A percentile compares a stretch with the other conserved stretches of the same genome.
Conservation (phyloP, 2,113 vertebrate species). For the Archilochus colubris region DNA sequence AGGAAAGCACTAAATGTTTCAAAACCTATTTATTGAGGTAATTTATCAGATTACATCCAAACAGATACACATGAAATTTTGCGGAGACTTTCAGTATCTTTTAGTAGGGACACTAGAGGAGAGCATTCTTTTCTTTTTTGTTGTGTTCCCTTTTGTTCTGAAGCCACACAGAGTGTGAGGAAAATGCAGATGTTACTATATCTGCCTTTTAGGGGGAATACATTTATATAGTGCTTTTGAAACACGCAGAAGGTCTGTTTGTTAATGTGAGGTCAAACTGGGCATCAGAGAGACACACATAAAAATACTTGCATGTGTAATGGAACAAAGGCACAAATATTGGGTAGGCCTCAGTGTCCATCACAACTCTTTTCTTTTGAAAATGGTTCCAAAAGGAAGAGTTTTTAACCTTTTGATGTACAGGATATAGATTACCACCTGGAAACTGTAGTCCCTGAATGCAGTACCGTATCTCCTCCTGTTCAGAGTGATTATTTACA, state of each 20-base stretch:
- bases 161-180: background rate
- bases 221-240: background rate
- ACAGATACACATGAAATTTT: background rate
- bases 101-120: background rate
- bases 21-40: background rate
- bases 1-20: background rate
- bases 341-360: background rate
- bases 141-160: background rate
- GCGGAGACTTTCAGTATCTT: background rate
- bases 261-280: background rate
- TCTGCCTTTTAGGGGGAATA: background rate
- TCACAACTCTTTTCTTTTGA: background rate
- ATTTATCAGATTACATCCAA: background rate
- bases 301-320: background rate
- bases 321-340: background rate
- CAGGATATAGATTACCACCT: background rate
- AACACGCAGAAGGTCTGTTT: background rate
- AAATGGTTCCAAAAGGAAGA: background rate
- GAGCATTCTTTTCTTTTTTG: background rate
- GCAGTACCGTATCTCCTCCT: background rate
- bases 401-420: background rate
- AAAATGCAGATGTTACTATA: background rate
- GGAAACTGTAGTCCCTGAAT: background rate
- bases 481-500: background rate
- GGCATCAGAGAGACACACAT: rapidly evolving